Percentiles rank a stretch among this genome's conserved stretches.
These are phyloP conservation scores for Zaprionus gabonicus DNA, from an alignment of 1,140 invertebrate species.

Conservation along the genomic window DNA sequence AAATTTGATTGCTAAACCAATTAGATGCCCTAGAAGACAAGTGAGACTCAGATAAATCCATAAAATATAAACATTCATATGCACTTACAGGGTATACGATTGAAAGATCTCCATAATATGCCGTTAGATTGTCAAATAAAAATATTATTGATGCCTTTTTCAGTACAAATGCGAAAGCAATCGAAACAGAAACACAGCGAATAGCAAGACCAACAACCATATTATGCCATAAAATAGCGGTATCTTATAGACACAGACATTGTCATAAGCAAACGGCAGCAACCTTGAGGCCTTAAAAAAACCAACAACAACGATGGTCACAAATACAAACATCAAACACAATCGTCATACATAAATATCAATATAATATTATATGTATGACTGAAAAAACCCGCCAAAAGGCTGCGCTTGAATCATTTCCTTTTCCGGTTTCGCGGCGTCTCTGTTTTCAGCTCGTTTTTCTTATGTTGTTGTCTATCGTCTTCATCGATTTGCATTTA, in stretches of 20 bases:
- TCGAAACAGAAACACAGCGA: conserved; percentile 10
- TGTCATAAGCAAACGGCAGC: conserved; percentile 14
- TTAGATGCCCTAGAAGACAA: not conserved
- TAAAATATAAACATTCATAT: not conserved
- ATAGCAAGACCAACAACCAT: conserved; percentile 1
- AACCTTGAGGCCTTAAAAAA: conserved; percentile 32
- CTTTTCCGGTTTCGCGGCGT: conserved; percentile 73
- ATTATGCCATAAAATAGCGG: conserved; percentile 26
- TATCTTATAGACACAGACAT: conserved; percentile 25
- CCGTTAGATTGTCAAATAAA: conserved; percentile 6
- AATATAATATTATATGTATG: conserved; percentile 36
- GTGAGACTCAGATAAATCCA: not conserved
- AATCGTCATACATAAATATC: conserved; percentile 36
- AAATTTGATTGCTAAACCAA: not conserved
- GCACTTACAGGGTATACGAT: conserved; percentile 3
- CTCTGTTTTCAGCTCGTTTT: conserved; percentile 41
- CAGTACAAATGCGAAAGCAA: conserved; percentile 28
- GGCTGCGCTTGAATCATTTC: conserved; percentile 68
- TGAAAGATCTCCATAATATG: not conserved
- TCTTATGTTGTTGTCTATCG: conserved; percentile 14
- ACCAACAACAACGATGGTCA: conserved; percentile 20
- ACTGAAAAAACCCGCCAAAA: conserved; percentile 34
- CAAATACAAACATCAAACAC: not conserved
- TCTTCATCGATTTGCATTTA: conserved; percentile 63
- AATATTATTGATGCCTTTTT: conserved; percentile 10